A percentile compares a stretch with the other conserved stretches of the same genome.
Conservation (phyloP, 2,797 vertebrate species). For the Lithobates pipiens region DNA sequence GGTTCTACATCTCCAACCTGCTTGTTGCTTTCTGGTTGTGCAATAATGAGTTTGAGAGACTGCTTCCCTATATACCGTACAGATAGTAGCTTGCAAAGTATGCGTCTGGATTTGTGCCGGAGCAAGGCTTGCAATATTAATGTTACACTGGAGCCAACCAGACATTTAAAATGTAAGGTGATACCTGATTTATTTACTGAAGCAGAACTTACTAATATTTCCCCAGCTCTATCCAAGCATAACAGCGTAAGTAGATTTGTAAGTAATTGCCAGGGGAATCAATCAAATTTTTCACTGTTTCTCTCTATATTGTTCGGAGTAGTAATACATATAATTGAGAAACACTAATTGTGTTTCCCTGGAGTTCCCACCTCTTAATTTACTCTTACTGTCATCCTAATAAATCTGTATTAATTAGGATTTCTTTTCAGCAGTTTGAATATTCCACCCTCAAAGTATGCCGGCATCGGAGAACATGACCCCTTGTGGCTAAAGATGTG, state of each 20-base stretch:
- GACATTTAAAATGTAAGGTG: constrained; percentile 53
- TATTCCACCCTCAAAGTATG: background rate
- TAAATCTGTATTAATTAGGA: constrained; percentile 55
- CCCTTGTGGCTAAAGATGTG: background rate
- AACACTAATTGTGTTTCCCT: constrained; percentile 49
- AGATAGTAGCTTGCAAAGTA: constrained; percentile 31
- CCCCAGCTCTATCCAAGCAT: constrained; percentile 30
- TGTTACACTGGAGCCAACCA: constrained; percentile 44
- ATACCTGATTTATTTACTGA: constrained; percentile 58
- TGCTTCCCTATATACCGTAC: background rate
- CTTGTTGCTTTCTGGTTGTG: background rate
- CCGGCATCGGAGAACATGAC: background rate
- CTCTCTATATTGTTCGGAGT: constrained; percentile 44
- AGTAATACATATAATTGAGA: constrained; percentile 45
- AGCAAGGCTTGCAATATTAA: constrained; percentile 43
- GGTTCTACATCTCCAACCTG: background rate
- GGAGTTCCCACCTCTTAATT: constrained; percentile 50
- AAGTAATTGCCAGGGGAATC: constrained; percentile 47
- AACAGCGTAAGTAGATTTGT: constrained; percentile 47
- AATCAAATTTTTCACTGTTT: constrained; percentile 51
- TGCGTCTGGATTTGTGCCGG: constrained; percentile 22
- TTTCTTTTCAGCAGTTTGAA: background rate
- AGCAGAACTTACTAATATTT: constrained; percentile 58
- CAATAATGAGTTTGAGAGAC: background rate
- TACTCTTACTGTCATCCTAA: constrained; percentile 40